Base-by-base conservation (phyloP, 2,888 invertebrate species). In the Bimastos eiseni region DNA sequence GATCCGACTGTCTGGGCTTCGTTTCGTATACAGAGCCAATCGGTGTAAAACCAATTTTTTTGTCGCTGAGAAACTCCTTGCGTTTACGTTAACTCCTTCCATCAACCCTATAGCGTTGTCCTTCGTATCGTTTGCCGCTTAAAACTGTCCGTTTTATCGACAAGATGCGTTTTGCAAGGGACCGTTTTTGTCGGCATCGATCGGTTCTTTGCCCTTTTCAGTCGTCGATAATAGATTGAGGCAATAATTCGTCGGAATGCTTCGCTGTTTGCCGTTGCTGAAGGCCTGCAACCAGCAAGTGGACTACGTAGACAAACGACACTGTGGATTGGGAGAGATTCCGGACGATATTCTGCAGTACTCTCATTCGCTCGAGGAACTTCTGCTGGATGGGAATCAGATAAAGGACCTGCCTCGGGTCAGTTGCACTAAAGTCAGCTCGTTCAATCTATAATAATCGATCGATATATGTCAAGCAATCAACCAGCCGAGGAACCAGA, bases 261-360 rank as follows among this genome's bases (percentile, higher is more conserved):
- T 86, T 5, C 34, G 86, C 30, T 86, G 86, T 37, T 37, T 86
- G 86, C 86, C 86, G 21, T 37, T 86, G 86, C 86, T 86, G 21
- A 86, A 86, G 86, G 86, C 86, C 24, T 86, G 86, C 86, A 86
- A 86, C 37, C 86, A 86, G 86, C 86, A 86, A 86, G 86, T 86
- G 86, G 86, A 86, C 37, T 86, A 86, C 37, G 17, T 86, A 24
- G 86, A 86, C 37, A 86, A 86, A 34, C 86, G 86, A 30, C 86
- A 86, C 86, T 86, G 86, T 36, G 86, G 86, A 13, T 8, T 86
- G 86, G 24, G 36, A 8, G 24, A 19, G 21, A 86, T 86, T 24
- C 86, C 86, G 19, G 86, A 86, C 24, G 86, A 86, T 33, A 33
- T 86, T 6, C 34, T 86, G 34, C 86, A 86, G 86, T 34, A 86